A percentile compares a stretch with the other conserved stretches of the same genome.
Conservation (phyloP, 1,140 invertebrate genomes). For the Drosophila baimaii region DNA sequence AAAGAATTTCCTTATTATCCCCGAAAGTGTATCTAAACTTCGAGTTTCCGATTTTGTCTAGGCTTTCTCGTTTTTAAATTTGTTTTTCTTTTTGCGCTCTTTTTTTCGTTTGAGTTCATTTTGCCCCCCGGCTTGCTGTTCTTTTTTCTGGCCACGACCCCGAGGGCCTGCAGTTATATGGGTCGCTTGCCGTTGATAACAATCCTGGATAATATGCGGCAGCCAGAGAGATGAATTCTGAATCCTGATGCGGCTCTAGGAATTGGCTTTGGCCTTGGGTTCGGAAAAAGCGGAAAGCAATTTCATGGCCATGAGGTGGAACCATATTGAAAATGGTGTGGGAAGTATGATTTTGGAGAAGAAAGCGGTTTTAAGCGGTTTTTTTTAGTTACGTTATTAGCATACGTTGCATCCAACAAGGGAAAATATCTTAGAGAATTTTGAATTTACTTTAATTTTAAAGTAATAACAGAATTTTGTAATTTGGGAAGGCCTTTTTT, state of each 20-base stretch:
- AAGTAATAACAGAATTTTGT: neutral
- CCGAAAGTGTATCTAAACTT: neutral
- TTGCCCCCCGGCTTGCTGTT: conserved; percentile 47
- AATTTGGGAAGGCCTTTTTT: neutral
- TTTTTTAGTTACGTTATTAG: conserved; percentile 20
- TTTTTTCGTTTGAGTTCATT: conserved; percentile 74
- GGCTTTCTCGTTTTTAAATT: conserved; percentile 51
- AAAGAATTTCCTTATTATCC: neutral
- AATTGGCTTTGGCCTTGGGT: conserved; percentile 35
- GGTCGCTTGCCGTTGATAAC: conserved; percentile 75
- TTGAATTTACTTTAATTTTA: neutral
- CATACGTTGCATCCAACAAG: conserved; percentile 12
- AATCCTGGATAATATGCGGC: conserved; percentile 61
- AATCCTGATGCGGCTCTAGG: conserved; percentile 42
- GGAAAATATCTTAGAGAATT: neutral
- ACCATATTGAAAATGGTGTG: conserved; percentile 49
- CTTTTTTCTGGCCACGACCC: conserved; percentile 38
- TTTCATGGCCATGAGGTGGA: conserved; percentile 75
- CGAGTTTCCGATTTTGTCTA: accelerated
- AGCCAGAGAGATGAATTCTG: conserved; percentile 27
- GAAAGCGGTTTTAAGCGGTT: neutral
- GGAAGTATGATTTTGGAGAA: conserved; percentile 14
- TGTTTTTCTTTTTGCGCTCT: conserved; percentile 49
- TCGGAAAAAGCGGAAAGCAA: conserved; percentile 59
- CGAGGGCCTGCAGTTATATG: conserved; percentile 68